Evolutionary conservation across 2,113 vertebrate genomes (phyloP).

Genomic region (Oxygymnocypris stewartii): DNA sequence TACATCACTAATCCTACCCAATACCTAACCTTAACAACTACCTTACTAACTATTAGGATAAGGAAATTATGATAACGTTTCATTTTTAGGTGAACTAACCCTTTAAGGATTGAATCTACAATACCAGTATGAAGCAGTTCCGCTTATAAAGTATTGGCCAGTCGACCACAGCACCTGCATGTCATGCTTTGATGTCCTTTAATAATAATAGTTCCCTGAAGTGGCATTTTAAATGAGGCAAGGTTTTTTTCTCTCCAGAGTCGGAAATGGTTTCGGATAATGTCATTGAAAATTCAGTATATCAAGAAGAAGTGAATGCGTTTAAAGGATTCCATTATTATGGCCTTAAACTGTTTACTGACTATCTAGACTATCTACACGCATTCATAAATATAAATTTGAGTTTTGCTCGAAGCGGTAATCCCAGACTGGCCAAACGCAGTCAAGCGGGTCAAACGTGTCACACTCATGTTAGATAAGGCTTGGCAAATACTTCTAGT

Average conservation of each 20-base stretch:
- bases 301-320: conserved; percentile 43
- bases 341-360: conserved; percentile 48
- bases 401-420: conserved; percentile 41
- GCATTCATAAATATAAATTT: conserved; percentile 59
- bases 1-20: too few species aligned
- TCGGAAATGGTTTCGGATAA: conserved; percentile 32
- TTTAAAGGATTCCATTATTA: conserved; percentile 51
- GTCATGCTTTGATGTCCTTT: conserved; percentile 32
- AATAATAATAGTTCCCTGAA: conserved; percentile 30
- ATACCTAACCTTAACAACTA: too few species aligned
- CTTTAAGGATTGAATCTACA: neutral
- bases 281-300: conserved; percentile 40
- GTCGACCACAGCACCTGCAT: conserved; percentile 7
- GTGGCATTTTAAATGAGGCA: conserved; percentile 22
- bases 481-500: conserved; percentile 25
- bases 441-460: conserved; percentile 48
- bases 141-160: neutral
- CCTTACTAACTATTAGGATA: neutral
- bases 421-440: conserved; percentile 50
- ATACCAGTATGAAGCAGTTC: neutral
- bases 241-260: neutral
- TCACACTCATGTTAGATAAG: conserved; percentile 48
- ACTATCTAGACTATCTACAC: conserved; percentile 52
- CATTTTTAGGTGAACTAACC: neutral
- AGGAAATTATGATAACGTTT: neutral